Evolutionary conservation across 2,113 vertebrate species (phyloP).

Genomic region (Ageneiosus marmoratus): DNA sequence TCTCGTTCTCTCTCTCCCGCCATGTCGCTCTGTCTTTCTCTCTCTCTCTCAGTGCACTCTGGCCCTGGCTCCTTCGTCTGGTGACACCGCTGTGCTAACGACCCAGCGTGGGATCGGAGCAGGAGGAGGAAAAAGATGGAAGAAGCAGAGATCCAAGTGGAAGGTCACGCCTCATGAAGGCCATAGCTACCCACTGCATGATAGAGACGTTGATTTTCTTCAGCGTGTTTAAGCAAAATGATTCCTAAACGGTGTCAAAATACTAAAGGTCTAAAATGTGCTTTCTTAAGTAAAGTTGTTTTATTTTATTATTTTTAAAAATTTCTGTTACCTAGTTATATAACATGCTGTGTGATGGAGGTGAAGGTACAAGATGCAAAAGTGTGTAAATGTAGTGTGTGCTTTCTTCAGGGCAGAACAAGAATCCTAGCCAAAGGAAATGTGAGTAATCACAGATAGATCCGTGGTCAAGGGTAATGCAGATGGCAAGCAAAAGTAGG

Average conservation of each 20-base stretch:
- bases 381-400: not conserved
- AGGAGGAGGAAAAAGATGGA: conserved; percentile 72
- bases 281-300: not conserved
- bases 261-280: too few species aligned
- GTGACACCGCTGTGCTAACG: conserved; percentile 78
- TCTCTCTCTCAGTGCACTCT: conserved; percentile 56
- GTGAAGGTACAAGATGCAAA: not conserved
- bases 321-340: not conserved
- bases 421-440: not conserved
- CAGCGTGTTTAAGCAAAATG: not conserved
- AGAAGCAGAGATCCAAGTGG: conserved; percentile 73
- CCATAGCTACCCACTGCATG: conserved; percentile 45
- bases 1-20: conserved; percentile 54
- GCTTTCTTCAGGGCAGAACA: not conserved
- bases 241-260: not conserved
- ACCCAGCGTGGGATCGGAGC: conserved; percentile 75
- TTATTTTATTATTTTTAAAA: too few species aligned
- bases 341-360: conserved; percentile 3
- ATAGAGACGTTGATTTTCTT: conserved; percentile 3
- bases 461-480: not conserved
- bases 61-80: conserved; percentile 76
- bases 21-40: conserved; percentile 52
- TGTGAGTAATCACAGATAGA: not conserved
- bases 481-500: not conserved
- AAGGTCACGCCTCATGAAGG: conserved; percentile 72